Conservation (phyloP, 2,113 vertebrate genomes). For the Verasper variegatus region DNA sequence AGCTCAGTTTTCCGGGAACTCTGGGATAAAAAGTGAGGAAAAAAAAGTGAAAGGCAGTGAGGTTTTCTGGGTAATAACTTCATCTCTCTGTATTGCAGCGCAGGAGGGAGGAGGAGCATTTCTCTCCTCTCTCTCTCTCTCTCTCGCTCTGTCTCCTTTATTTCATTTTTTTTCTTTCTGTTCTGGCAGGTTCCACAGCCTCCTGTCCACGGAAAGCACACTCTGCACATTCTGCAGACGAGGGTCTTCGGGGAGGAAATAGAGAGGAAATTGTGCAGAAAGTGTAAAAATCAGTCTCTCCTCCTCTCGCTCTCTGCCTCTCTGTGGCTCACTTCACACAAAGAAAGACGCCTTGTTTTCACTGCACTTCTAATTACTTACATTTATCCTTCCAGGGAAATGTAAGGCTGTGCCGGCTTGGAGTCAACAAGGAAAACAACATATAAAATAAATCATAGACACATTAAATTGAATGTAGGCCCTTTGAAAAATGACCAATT, state of each 20-base stretch:
- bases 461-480: neutral
- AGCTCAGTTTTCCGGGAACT: slow-evolving; percentile 80
- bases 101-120: slow-evolving; percentile 53
- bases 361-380: slow-evolving; percentile 53
- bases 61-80: slow-evolving; percentile 80
- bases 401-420: slow-evolving; percentile 2
- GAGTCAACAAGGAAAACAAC: slow-evolving; percentile 19
- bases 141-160: slow-evolving; percentile 20
- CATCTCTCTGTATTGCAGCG: slow-evolving; percentile 70
- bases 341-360: slow-evolving; percentile 75
- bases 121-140: slow-evolving; percentile 38
- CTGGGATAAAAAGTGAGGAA: slow-evolving; percentile 67
- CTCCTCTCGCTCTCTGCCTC: slow-evolving; percentile 51
- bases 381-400: slow-evolving; percentile 30
- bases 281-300: slow-evolving; percentile 81
- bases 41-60: slow-evolving; percentile 61
- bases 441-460: neutral
- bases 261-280: slow-evolving; percentile 86
- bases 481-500: slow-evolving; percentile 7
- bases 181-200: slow-evolving; percentile 78
- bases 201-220: slow-evolving; percentile 81
- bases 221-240: slow-evolving; percentile 86
- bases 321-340: slow-evolving; percentile 66
- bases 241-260: slow-evolving; percentile 86
- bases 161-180: slow-evolving; percentile 36